Evolutionary conservation across 2,113 vertebrate species (phyloP).

Genomic region (Orientallactaga bullata): DNA sequence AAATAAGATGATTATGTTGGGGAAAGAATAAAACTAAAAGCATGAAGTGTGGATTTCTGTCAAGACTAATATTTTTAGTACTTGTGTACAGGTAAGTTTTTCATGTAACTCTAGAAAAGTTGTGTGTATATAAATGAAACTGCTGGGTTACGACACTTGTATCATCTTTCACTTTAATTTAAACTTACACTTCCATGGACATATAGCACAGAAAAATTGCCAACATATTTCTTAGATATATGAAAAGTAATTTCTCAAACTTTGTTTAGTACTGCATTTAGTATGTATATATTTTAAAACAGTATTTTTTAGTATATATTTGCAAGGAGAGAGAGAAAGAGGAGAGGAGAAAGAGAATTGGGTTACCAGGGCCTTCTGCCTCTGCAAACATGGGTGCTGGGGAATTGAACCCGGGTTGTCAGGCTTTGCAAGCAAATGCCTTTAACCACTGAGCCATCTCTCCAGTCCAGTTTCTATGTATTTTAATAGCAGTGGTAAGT

Average conservation of each 20-base stretch:
- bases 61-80: conserved; percentile 41
- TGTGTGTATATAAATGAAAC: conserved; percentile 36
- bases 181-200: conserved; percentile 49
- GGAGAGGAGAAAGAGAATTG: too few species aligned
- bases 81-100: conserved; percentile 51
- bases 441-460: too few species aligned
- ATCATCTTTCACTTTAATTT: conserved; percentile 54
- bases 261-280: background rate
- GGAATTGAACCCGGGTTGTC: too few species aligned
- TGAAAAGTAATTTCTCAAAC: conserved; percentile 19
- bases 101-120: conserved; percentile 49
- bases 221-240: conserved; percentile 28
- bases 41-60: conserved; percentile 21
- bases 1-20: conserved; percentile 34
- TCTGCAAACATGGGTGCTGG: too few species aligned
- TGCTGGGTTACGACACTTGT: conserved; percentile 19
- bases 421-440: too few species aligned
- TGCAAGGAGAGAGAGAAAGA: too few species aligned
- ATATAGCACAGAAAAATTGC: background rate
- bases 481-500: conserved; percentile 25
- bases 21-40: conserved; percentile 21
- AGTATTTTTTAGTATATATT: too few species aligned
- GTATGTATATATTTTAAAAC: background rate
- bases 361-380: too few species aligned
- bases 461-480: background rate